A percentile compares a stretch with the other conserved stretches of the same genome.
Conservation (phyloP, 2,113 vertebrate species). For the Fulica atra region DNA sequence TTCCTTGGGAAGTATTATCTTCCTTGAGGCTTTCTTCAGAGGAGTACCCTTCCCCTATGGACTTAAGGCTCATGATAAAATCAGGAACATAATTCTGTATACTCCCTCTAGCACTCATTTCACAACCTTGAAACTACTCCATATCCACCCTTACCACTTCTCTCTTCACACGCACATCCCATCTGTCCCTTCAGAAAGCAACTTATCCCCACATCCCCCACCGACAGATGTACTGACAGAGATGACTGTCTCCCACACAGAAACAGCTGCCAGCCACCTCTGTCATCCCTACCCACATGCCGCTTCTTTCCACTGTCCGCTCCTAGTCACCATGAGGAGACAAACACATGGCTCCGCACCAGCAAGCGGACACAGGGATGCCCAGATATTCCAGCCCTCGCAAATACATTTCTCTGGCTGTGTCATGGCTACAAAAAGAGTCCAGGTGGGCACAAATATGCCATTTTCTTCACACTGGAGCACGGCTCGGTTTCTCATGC, state of each 20-base stretch:
- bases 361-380: background rate
- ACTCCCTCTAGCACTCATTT: background rate
- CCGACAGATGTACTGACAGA: background rate
- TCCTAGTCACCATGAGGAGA: background rate
- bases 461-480: fast-evolving
- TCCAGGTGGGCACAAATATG: background rate
- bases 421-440: background rate
- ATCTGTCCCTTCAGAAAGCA: background rate
- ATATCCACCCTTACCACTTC: background rate
- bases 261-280: constrained; percentile 19
- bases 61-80: background rate
- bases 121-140: background rate
- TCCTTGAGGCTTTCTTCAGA: background rate
- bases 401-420: background rate
- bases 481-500: fast-evolving
- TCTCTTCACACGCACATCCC: background rate
- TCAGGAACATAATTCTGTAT: background rate
- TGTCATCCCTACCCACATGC: background rate
- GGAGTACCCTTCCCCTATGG: background rate
- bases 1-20: background rate
- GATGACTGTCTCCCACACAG: background rate
- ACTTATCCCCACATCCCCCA: background rate
- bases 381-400: background rate
- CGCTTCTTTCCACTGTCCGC: background rate
- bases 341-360: background rate